A percentile compares a stretch with the other conserved stretches of the same genome.
phyloP scores from a whole-genome alignment of 2,797 vertebrate species.

The Tarsius wallacei region DNA sequence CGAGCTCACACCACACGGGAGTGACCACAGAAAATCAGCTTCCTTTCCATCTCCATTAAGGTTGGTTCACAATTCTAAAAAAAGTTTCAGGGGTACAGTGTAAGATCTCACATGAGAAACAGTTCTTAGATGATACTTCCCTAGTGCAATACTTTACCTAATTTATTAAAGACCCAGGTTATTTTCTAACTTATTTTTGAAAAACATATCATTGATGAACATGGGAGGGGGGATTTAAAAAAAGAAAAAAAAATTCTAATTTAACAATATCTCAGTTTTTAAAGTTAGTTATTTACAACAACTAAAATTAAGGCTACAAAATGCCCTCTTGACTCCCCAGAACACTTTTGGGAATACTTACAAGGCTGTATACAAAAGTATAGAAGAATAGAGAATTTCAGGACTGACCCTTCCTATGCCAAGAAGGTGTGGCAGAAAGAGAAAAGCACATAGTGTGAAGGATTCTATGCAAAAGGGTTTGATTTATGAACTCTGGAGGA shows the following conservation, averaged over 20 bases:
- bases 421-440: not conserved
- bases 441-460: not conserved
- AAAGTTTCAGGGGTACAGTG: not conserved
- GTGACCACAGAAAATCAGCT: not conserved
- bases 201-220: not conserved
- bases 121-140: not conserved
- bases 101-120: not conserved
- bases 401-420: not conserved
- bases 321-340: not conserved
- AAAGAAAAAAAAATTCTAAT: not conserved
- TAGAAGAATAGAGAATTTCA: not conserved
- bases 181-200: not conserved
- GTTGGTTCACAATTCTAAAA: not conserved
- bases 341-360: not conserved
- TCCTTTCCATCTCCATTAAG: not conserved
- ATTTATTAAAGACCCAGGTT: conserved; percentile 32
- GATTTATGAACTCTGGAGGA: conserved; percentile 21
- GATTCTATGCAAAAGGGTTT: not conserved
- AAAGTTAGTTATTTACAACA: not conserved
- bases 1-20: not conserved
- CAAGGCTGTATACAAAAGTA: not conserved
- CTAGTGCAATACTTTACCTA: not conserved
- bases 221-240: not conserved
- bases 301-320: conserved; percentile 8
- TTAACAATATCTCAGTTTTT: not conserved